Conservation (phyloP, 1,140 invertebrate species). For the Pollicipes pollicipes region DNA sequence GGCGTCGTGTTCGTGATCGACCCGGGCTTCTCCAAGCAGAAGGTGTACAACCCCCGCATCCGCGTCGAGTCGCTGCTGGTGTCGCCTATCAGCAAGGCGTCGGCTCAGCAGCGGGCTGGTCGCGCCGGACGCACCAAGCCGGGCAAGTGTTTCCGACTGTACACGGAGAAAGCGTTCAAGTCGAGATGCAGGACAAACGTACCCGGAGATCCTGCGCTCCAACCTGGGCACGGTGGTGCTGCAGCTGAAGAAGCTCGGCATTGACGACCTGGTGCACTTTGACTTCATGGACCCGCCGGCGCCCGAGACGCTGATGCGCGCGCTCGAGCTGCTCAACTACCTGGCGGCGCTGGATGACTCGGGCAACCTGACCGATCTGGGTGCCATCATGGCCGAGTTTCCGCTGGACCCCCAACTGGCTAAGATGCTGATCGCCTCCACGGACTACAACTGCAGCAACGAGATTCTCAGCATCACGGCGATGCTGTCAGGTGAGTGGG, state of each 20-base stretch:
- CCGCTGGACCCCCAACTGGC: slow-evolving; percentile 96
- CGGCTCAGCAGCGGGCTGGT: slow-evolving; percentile 94
- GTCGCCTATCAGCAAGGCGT: slow-evolving; percentile 97
- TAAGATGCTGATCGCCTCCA: slow-evolving; percentile 81
- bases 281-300: slow-evolving; percentile 99
- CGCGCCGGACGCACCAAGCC: slow-evolving; percentile 89
- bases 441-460: slow-evolving; percentile 95
- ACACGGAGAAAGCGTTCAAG: slow-evolving; percentile 97
- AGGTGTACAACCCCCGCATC: slow-evolving; percentile 92
- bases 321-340: slow-evolving; percentile 93
- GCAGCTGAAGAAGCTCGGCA: slow-evolving; percentile 96
- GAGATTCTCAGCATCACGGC: slow-evolving; percentile 97
- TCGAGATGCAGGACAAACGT: slow-evolving; percentile 99
- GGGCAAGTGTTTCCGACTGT: slow-evolving; percentile 95
- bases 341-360: slow-evolving; percentile 84
- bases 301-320: slow-evolving; percentile 99
- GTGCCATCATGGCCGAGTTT: slow-evolving; percentile 99
- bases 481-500: slow-evolving; percentile 84
- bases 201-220: slow-evolving; percentile 93
- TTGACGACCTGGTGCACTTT: slow-evolving; percentile 98
- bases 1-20: slow-evolving; percentile 99
- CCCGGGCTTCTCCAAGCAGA: slow-evolving; percentile 99
- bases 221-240: slow-evolving; percentile 94
- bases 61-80: slow-evolving; percentile 93
- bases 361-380: slow-evolving; percentile 78